Evolutionary conservation across 2,113 vertebrate genomes (phyloP), one percentile per base, ranked within the genome.

Genomic region (Albula glossodonta): DNA sequence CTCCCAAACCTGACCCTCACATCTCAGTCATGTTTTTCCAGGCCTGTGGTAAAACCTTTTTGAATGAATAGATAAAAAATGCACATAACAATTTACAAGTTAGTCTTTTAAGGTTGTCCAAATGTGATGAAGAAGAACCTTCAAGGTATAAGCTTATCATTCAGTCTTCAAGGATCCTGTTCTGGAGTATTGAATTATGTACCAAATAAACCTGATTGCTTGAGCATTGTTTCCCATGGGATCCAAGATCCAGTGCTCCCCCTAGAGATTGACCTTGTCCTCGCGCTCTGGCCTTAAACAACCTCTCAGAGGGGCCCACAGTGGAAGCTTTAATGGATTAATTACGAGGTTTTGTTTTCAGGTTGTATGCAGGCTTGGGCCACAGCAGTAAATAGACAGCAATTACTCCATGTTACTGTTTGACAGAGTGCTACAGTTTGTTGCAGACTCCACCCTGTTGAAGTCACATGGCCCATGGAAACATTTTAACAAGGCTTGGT

Each of bases 201-300:
- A 22, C 22, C 70, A 31, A 5, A 31, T 31, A 31, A 31, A 31
- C 2, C n/a, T 31, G 22, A 25, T 15, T 51, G 81, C 63, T 78
- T 83, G 63, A 70, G 51, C 50, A 51, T 83, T 41, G 57, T 83
- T 80, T 51, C 81, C 66, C 49, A 56, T 60, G n/a, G 84, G 85
- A 83, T 87, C 56, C 81, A 50, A 86, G 25, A 12, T 48, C 78
- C 87, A 9, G 74, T 81, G 5, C 52, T 85, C 84, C 80, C 84
- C 25, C 19, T 19, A 49, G 70, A 89, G 78, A 79, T 86, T 90
- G 86, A 82, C 87, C 87, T 86, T 77, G 84, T 86, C 51, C 50
- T 85, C 89, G 83, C 74, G 66, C 78, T 52, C 41, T 91, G 88
- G 90, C 90, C 87, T 84, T 70, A 88, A 78, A 41, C 85, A 70